These are phyloP conservation scores for Loxodonta africana DNA, from an alignment of 2,113 vertebrate species.

Conservation along the genomic window DNA sequence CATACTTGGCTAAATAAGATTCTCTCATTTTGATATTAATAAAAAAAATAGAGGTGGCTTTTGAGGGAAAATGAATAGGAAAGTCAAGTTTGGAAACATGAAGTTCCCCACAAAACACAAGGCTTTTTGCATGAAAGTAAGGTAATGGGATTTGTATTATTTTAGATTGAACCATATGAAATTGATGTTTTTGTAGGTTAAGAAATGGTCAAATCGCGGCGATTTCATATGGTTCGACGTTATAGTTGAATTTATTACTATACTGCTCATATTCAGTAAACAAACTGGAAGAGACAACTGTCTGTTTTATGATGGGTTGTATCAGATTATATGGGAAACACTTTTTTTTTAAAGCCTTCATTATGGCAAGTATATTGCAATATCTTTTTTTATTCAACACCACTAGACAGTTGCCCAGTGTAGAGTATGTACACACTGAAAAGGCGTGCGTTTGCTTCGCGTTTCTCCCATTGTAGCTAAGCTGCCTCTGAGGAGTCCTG, in stretches of 20 bases:
- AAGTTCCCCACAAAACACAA: constrained; percentile 43
- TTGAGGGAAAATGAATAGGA: constrained; percentile 52
- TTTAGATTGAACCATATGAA: background rate
- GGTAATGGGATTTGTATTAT: constrained; percentile 43
- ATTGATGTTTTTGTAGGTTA: constrained; percentile 55
- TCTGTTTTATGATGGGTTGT: background rate
- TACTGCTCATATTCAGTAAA: background rate
- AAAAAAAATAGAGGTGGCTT: background rate
- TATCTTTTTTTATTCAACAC: background rate
- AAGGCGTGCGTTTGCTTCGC: background rate
- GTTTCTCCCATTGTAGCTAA: background rate
- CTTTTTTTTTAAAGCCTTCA: background rate
- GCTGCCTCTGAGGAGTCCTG: background rate
- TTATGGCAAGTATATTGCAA: background rate
- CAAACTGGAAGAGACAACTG: constrained; percentile 58
- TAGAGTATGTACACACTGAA: background rate
- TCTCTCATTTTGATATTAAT: background rate
- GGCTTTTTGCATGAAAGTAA: constrained; percentile 21
- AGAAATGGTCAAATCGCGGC: constrained; percentile 57
- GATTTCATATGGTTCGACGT: constrained; percentile 35
- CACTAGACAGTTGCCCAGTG: background rate
- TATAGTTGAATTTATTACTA: constrained; percentile 67
- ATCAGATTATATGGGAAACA: background rate
- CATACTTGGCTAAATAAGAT: background rate
- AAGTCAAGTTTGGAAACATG: constrained; percentile 59